phyloP scores from a whole-genome alignment of 2,888 invertebrate genomes.

The Encarsia formosa region DNA sequence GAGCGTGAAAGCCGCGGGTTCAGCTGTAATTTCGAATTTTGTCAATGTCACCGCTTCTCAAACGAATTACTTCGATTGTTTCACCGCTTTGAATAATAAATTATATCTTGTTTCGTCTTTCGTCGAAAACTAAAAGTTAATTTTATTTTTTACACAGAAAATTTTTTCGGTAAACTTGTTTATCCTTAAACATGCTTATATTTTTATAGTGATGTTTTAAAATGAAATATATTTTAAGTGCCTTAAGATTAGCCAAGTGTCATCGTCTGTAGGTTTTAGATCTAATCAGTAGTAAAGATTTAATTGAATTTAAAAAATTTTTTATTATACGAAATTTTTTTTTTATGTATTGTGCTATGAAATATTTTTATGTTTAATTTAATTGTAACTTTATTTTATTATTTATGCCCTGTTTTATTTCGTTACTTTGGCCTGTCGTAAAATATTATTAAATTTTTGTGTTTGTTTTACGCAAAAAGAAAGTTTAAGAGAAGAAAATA shows the following conservation, averaged over 20 bases:
- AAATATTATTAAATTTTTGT: neutral
- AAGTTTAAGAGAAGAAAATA: constrained; percentile 23
- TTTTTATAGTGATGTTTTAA: no score
- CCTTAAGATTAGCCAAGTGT: constrained; percentile 15
- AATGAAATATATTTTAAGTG: no score
- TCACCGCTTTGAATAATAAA: no score
- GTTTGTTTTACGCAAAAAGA: constrained; percentile 9
- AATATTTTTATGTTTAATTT: constrained; percentile 14
- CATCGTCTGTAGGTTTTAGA: constrained; percentile 20
- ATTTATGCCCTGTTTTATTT: constrained; percentile 1
- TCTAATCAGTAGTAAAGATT: constrained; percentile 13
- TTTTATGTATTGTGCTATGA: constrained; percentile 20
- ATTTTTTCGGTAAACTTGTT: no score
- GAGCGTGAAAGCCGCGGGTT: neutral
- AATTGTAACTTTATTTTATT: constrained; percentile 6
- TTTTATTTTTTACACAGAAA: no score
- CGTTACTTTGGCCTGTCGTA: constrained; percentile 17
- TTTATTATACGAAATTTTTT: constrained; percentile 9
- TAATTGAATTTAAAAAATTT: constrained; percentile 7
- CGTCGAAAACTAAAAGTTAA: no score
- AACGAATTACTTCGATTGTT: no score
- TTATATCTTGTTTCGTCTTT: no score
- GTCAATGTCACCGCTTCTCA: neutral
- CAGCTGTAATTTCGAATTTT: neutral
- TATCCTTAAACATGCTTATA: no score